These are phyloP conservation scores for Anthophora plumipes DNA, from an alignment of 2,888 invertebrate species.

Conservation along the genomic window DNA sequence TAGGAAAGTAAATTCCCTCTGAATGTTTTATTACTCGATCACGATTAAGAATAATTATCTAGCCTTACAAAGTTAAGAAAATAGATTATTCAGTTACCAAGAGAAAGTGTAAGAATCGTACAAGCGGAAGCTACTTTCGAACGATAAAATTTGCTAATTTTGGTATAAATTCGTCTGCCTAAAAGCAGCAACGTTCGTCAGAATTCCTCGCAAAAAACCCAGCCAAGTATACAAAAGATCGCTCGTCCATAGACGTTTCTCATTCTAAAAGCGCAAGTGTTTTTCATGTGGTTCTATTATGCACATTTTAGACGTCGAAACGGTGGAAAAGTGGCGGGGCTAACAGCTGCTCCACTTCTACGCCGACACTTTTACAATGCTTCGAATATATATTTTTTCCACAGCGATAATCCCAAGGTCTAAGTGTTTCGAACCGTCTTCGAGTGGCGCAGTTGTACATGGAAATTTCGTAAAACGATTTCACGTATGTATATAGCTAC, in stretches of 20 bases:
- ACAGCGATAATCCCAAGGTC: conserved; percentile 42
- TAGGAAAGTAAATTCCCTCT: no score
- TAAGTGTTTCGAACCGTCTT: background rate
- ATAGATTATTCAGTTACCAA: no score
- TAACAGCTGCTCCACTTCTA: conserved; percentile 30
- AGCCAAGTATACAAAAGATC: no score
- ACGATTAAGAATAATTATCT: no score
- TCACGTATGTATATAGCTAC: background rate
- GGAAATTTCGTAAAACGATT: conserved; percentile 23
- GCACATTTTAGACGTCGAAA: conserved; percentile 19
- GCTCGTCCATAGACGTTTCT: background rate
- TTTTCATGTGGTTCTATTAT: background rate
- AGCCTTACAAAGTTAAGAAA: no score
- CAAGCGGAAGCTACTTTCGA: no score
- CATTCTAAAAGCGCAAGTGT: conserved; percentile 14
- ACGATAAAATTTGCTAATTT: no score
- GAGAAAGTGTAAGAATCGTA: no score
- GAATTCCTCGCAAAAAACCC: background rate
- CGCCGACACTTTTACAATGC: conserved; percentile 21
- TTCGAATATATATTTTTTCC: conserved; percentile 35
- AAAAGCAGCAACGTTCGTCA: no score
- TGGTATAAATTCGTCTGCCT: no score
- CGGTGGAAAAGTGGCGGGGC: conserved; percentile 11
- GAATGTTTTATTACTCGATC: no score
- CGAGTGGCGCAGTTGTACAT: background rate